phyloP scores from a whole-genome alignment of 2,113 vertebrate genomes.

The Hemichromis elongatus region DNA sequence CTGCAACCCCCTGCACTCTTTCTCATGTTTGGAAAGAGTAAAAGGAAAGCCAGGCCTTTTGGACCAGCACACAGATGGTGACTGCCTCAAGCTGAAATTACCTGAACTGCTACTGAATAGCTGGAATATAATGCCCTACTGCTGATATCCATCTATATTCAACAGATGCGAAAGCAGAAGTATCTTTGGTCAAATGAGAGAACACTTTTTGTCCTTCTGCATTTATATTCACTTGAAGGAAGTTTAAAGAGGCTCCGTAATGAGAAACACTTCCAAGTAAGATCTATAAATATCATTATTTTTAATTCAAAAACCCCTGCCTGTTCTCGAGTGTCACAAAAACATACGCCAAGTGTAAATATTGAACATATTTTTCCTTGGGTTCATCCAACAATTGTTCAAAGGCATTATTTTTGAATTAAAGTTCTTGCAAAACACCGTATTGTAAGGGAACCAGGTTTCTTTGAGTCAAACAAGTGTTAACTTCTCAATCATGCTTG shows the following conservation, averaged over 20 bases:
- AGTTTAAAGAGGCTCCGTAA: background rate
- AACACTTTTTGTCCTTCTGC: background rate
- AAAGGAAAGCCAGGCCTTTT: conserved; percentile 11
- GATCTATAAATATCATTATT: background rate
- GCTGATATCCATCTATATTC: background rate
- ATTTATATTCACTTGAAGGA: background rate
- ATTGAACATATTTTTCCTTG: background rate
- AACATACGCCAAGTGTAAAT: background rate
- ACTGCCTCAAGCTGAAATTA: background rate
- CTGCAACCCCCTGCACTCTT: background rate
- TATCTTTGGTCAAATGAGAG: background rate
- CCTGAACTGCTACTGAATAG: background rate
- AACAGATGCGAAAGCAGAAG: background rate
- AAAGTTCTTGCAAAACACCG: background rate
- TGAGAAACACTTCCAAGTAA: background rate
- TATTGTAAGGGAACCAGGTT: background rate
- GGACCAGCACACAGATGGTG: background rate
- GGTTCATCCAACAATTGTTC: background rate
- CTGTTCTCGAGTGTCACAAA: background rate
- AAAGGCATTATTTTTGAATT: background rate
- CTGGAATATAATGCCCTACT: background rate
- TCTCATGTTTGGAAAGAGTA: background rate
- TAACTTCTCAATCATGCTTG: background rate
- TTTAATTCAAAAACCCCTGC: background rate
- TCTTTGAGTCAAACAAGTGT: background rate